A percentile compares a stretch with the other conserved stretches of the same genome.
phyloP scores from a whole-genome alignment of 1,140 invertebrate genomes.

The Penaeus indicus region DNA sequence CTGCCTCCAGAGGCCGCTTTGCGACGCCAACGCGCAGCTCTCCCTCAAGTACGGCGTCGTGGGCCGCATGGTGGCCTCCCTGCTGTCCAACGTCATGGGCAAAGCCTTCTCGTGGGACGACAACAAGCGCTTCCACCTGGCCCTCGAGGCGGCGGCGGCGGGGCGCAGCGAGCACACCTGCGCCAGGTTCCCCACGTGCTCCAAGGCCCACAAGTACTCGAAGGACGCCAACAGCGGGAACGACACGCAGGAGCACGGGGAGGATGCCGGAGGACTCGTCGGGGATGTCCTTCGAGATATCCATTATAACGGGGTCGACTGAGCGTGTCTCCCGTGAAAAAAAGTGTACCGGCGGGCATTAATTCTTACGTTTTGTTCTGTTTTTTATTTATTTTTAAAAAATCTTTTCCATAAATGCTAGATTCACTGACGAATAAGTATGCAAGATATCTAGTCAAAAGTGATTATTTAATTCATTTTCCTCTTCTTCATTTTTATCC shows the following conservation, averaged over 20 bases:
- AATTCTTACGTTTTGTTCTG: too few species aligned
- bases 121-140: slow-evolving; percentile 47
- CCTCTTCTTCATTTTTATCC: too few species aligned
- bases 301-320: too few species aligned
- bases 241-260: background rate
- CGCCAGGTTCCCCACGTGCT: slow-evolving; percentile 33
- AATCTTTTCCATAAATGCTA: too few species aligned
- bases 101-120: slow-evolving; percentile 61
- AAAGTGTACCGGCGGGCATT: too few species aligned
- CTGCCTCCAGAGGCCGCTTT: slow-evolving; percentile 58
- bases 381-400: too few species aligned
- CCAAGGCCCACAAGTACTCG: slow-evolving; percentile 7
- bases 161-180: slow-evolving; percentile 42
- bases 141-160: slow-evolving; percentile 38
- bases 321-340: too few species aligned
- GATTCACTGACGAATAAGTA: too few species aligned
- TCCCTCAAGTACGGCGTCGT: slow-evolving; percentile 40
- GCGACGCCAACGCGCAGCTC: slow-evolving; percentile 57
- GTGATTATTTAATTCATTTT: too few species aligned
- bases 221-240: slow-evolving; percentile 6
- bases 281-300: too few species aligned
- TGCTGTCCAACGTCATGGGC: slow-evolving; percentile 58
- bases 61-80: slow-evolving; percentile 57
- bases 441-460: too few species aligned
- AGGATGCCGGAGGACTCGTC: background rate